A percentile compares a stretch with the other conserved stretches of the same genome.
Conservation (phyloP, 2,888 invertebrate species). For the Dicycla oo region DNA sequence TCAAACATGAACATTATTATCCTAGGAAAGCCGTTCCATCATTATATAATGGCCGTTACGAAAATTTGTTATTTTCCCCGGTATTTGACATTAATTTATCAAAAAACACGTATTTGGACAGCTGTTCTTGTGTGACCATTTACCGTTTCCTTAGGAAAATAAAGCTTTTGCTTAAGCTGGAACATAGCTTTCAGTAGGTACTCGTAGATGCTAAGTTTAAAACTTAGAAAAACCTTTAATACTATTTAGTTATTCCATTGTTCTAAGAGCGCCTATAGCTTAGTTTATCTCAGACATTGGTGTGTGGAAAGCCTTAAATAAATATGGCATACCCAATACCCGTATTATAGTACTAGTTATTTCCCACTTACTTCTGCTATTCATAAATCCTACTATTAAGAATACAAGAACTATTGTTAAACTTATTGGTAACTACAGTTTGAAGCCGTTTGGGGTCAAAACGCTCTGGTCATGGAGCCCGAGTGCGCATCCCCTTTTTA, state of each 20-base stretch:
- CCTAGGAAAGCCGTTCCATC: too few species aligned
- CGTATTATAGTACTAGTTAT: constrained; percentile 42
- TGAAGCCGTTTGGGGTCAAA: too few species aligned
- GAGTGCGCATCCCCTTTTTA: too few species aligned
- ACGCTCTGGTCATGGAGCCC: too few species aligned
- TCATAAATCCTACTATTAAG: constrained; percentile 13
- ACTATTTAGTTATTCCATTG: background rate
- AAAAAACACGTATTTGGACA: too few species aligned
- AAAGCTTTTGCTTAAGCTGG: background rate
- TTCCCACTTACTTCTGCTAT: constrained; percentile 23
- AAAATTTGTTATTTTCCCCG: too few species aligned
- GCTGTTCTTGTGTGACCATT: too few species aligned
- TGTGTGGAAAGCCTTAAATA: constrained; percentile 57
- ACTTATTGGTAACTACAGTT: too few species aligned
- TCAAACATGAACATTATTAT: background rate
- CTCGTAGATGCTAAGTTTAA: too few species aligned
- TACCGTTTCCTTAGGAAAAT: too few species aligned
- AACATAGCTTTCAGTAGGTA: background rate
- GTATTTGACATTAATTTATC: too few species aligned
- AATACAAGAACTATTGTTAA: background rate
- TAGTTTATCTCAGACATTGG: background rate
- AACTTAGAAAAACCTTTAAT: background rate
- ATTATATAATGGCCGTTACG: too few species aligned
- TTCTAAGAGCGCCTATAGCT: background rate
- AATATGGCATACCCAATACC: constrained; percentile 72